A percentile compares a stretch with the other conserved stretches of the same genome.
phyloP scores from a whole-genome alignment of 92 coral and sea anemone genomes.

The Porites cylindrica region DNA sequence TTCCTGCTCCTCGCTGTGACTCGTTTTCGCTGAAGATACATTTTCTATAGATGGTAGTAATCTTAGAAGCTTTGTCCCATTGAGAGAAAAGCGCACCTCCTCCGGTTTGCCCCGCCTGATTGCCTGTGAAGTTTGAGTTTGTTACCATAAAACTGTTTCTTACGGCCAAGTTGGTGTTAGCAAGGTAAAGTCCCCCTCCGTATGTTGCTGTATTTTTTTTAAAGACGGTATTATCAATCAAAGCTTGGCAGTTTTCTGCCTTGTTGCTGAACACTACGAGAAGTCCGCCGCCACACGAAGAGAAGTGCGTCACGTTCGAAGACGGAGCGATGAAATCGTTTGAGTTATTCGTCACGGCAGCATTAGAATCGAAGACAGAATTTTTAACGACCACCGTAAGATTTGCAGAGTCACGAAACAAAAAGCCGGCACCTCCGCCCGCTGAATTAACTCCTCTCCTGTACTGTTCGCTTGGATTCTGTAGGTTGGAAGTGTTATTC shows the following conservation, averaged over 20 bases:
- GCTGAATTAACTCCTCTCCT: constrained; percentile 63
- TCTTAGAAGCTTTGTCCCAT: constrained; percentile 75
- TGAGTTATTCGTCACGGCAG: constrained; percentile 71
- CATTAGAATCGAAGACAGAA: constrained; percentile 65
- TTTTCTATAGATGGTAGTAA: constrained; percentile 54
- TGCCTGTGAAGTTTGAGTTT: constrained; percentile 44
- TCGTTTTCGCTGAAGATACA: constrained; percentile 62
- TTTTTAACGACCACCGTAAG: constrained; percentile 50
- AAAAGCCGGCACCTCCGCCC: constrained; percentile 76
- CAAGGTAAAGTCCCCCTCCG: constrained; percentile 85
- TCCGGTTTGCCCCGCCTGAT: constrained; percentile 87
- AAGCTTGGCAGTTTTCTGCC: constrained; percentile 53
- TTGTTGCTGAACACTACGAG: constrained; percentile 45
- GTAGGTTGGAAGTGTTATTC: constrained; percentile 74
- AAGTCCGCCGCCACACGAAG: constrained; percentile 75
- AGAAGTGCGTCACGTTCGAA: constrained; percentile 61
- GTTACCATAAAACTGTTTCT: constrained; percentile 53
- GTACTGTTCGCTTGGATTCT: constrained; percentile 34
- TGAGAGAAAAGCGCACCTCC: constrained; percentile 81
- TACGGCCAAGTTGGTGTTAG: constrained; percentile 57
- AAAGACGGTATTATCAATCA: constrained; percentile 57
- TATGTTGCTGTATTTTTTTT: constrained; percentile 80
- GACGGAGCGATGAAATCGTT: constrained; percentile 69
- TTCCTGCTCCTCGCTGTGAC: constrained; percentile 82
- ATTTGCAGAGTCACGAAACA: constrained; percentile 37